phyloP scores from a whole-genome alignment of 2,888 invertebrate species.

The Odontomyia ornata region DNA sequence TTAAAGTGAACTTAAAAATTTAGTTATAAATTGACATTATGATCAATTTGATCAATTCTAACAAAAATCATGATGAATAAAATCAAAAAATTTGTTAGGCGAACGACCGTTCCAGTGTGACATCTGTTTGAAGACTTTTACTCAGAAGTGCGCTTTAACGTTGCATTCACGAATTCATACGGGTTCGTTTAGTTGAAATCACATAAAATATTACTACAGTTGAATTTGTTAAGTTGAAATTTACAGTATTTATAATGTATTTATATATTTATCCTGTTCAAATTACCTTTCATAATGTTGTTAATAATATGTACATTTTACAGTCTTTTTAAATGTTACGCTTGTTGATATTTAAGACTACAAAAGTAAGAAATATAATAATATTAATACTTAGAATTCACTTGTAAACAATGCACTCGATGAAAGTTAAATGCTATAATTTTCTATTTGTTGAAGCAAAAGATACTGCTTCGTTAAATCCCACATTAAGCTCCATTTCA shows the following conservation, averaged over 20 bases:
- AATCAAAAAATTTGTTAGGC: slow-evolving; percentile 60
- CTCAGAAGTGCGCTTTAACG: slow-evolving; percentile 72
- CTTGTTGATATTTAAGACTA: slow-evolving; percentile 25
- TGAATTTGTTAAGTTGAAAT: slow-evolving; percentile 6
- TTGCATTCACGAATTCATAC: slow-evolving; percentile 72
- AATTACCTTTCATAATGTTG: slow-evolving; percentile 8
- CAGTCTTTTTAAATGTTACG: slow-evolving; percentile 41
- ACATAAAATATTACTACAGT: slow-evolving; percentile 31
- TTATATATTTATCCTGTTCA: slow-evolving; percentile 33
- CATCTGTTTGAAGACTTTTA: slow-evolving; percentile 72
- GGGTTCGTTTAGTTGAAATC: slow-evolving; percentile 65
- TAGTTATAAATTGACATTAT: too few species aligned
- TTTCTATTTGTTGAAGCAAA: background rate
- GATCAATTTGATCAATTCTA: background rate
- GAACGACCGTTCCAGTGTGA: slow-evolving; percentile 71
- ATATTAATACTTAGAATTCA: background rate
- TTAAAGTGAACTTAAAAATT: background rate
- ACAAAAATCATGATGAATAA: slow-evolving; percentile 9
- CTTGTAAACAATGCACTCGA: slow-evolving; percentile 33
- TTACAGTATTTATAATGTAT: background rate
- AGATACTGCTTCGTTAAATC: too few species aligned
- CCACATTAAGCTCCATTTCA: too few species aligned
- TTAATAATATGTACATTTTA: slow-evolving; percentile 36
- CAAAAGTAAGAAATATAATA: background rate
- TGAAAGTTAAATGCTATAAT: too few species aligned